Evolutionary conservation across 1,140 invertebrate species (phyloP).

Genomic region (Tenebrio molitor): DNA sequence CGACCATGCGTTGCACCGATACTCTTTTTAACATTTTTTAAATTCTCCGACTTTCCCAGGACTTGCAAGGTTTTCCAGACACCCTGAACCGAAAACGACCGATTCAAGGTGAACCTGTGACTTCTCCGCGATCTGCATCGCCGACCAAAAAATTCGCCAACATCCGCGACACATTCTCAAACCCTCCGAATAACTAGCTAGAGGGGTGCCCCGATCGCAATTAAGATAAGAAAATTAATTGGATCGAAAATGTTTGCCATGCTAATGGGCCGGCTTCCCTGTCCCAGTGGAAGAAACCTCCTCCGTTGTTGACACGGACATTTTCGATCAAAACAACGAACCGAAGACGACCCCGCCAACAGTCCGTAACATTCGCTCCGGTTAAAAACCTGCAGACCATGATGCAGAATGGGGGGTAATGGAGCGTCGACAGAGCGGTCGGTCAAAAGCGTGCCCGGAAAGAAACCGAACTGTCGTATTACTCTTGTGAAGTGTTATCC

Average conservation of each 20-base stretch:
- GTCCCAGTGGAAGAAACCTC: too few relatives aligned
- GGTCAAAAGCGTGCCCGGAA: constrained; percentile 32
- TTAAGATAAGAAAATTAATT: constrained; percentile 30
- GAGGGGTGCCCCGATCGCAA: constrained; percentile 3
- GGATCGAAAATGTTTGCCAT: constrained; percentile 5
- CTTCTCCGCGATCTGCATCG: too few relatives aligned
- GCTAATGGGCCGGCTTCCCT: too few relatives aligned
- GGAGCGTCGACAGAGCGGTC: constrained; percentile 29
- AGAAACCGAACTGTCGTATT: constrained; percentile 7
- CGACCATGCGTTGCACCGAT: too few relatives aligned
- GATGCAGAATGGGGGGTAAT: constrained; percentile 39
- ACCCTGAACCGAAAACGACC: too few relatives aligned
- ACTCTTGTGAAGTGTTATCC: not conserved
- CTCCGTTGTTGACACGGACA: not conserved
- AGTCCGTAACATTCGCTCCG: constrained; percentile 14
- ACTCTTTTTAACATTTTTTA: too few relatives aligned
- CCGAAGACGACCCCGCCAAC: not conserved
- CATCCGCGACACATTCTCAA: too few relatives aligned
- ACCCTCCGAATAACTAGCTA: too few relatives aligned
- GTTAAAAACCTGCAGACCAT: constrained; percentile 38
- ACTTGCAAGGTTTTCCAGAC: too few relatives aligned
- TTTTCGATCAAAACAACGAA: constrained; percentile 16
- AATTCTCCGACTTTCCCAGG: too few relatives aligned
- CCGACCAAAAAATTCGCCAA: not conserved
- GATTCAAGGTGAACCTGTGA: too few relatives aligned